phyloP scores from a whole-genome alignment of 2,797 vertebrate species.

The Mus spretus region DNA sequence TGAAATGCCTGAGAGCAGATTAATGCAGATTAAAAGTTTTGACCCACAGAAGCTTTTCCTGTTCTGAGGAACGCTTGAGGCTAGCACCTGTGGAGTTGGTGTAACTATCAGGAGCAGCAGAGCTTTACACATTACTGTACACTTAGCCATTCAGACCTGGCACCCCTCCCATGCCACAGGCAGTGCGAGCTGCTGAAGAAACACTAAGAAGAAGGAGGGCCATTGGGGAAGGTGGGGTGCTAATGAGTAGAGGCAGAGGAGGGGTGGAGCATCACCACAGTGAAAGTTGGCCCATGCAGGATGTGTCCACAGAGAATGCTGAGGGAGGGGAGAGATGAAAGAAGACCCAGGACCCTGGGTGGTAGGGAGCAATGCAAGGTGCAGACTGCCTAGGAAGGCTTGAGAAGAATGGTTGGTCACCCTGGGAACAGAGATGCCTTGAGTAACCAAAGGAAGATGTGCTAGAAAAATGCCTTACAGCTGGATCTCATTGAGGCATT shows the following conservation, averaged over 20 bases:
- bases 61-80: not conserved
- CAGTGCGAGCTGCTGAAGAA: not conserved
- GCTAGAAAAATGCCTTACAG: not conserved
- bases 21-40: constrained; percentile 31
- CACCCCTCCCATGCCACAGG: not conserved
- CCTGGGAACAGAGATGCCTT: not conserved
- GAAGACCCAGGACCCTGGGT: not conserved
- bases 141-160: not conserved
- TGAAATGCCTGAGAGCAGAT: not conserved
- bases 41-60: not conserved
- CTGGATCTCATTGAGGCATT: not conserved
- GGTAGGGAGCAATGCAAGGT: not conserved
- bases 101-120: not conserved
- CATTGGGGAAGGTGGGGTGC: not conserved
- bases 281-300: not conserved
- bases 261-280: too few species aligned
- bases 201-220: not conserved
- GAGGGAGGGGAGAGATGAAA: not conserved
- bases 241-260: not conserved
- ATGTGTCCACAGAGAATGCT: accelerated
- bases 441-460: not conserved
- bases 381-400: accelerated
- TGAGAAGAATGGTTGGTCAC: not conserved
- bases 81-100: not conserved
- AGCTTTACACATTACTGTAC: not conserved